A percentile compares a stretch with the other conserved stretches of the same genome.
Evolutionary conservation across 2,888 invertebrate species (phyloP).

Genomic region (Hartigia nigra): DNA sequence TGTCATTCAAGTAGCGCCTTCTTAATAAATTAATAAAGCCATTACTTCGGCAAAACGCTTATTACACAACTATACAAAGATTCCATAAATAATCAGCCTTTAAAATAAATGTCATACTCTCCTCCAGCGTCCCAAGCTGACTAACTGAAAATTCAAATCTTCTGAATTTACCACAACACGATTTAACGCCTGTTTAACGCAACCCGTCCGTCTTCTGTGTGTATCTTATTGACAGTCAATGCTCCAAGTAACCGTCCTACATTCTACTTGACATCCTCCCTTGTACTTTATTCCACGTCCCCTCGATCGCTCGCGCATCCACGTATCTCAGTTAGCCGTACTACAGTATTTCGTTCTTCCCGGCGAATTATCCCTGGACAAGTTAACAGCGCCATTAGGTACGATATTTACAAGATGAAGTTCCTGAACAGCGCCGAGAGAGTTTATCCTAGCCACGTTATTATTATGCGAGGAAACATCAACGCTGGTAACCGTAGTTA

Average conservation of each 20-base stretch:
- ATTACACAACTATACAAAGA: not conserved
- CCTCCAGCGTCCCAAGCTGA: not conserved
- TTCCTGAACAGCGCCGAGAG: slow-evolving; percentile 51
- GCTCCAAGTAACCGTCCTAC: not conserved
- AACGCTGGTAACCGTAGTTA: slow-evolving; percentile 64
- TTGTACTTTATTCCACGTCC: not conserved
- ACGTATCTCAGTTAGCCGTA: not conserved
- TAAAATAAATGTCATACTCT: not conserved
- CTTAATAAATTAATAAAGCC: not conserved
- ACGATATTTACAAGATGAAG: not conserved
- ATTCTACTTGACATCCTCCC: not conserved
- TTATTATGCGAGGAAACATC: slow-evolving; percentile 58
- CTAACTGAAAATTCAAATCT: not conserved
- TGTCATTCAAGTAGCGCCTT: not conserved
- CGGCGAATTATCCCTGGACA: slow-evolving; percentile 1
- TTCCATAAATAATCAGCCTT: not conserved
- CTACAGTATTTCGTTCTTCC: not conserved
- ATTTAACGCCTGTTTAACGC: not conserved
- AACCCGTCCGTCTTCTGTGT: not conserved
- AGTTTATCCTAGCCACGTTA: slow-evolving; percentile 46
- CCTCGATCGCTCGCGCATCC: not conserved
- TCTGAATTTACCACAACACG: not conserved
- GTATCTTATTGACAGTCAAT: not conserved
- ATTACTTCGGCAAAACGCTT: not conserved
- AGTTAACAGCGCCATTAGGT: not conserved